Base-by-base conservation (phyloP, 2,888 invertebrate genomes). In the Lapara coniferarum region DNA sequence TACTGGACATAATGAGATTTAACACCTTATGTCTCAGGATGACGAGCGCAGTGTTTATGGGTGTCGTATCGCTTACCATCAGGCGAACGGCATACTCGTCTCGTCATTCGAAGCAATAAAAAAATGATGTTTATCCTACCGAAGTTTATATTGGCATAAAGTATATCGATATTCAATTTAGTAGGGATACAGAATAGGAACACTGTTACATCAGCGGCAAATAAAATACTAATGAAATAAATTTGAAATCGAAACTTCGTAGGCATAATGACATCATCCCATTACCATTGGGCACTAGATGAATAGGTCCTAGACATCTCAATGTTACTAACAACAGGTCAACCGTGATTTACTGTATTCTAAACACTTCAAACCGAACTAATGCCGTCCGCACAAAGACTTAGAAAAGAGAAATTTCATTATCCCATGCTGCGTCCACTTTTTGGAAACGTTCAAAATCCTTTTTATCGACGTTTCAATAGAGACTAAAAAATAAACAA, bases 401-500 rank as follows among this genome's bases (percentile, higher is more conserved):
- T 78, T 72, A 63, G 63, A 78, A 81, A 83, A 81, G 79, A 85
- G 84, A 87, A 88, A 86, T 89, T 90, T 87, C 84, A 87, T 87
- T 90, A 88, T 86, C 81, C 85, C 81, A 83, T 80, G 78, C 80
- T 78, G 82, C 82, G 87, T 84, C 82, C 84, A 83, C 83, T 88
- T 89, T 89, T 89, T 85, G 85, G 81, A 77, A 78, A 79, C 82
- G 83, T 83, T 83, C 85, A 87, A 87, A 90, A 86, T 88, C 85
- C 86, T 88, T 89, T 85, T 84, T 76, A 71, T 83, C 83, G 89
- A 90, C 90, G 84, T 90, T 92, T 92, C 92, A 89, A 92, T 92
- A 90, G 90, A 85, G 81, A 80, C 85, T 88, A 89, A 92, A 93
- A 92, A 93, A 90, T 87, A 85, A 91, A 91, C 90, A 92, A 92